Percentiles rank a stretch among this genome's conserved stretches.
These are phyloP conservation scores for Apaloderma vittatum DNA, from an alignment of 2,113 vertebrate genomes.

Conservation along the genomic window DNA sequence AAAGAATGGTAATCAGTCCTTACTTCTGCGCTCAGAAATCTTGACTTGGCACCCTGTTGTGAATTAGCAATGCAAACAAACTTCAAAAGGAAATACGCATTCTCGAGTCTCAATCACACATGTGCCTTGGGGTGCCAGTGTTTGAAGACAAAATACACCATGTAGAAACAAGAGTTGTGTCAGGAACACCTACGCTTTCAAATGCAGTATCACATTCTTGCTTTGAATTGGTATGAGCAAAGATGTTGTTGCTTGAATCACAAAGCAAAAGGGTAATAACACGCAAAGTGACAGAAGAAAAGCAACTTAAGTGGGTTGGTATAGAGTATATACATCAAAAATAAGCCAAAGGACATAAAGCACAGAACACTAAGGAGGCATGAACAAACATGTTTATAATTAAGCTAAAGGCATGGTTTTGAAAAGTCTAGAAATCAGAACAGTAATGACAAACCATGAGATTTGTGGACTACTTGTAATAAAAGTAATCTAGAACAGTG, in stretches of 20 bases:
- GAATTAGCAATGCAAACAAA: constrained; percentile 39
- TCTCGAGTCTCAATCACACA: background rate
- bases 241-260: background rate
- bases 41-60: constrained; percentile 1
- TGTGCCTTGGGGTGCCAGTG: background rate
- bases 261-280: background rate
- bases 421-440: background rate
- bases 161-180: background rate
- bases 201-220: background rate
- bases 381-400: background rate
- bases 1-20: background rate
- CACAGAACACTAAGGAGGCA: background rate
- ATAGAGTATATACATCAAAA: background rate
- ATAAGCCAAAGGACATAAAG: background rate
- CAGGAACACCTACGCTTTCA: background rate
- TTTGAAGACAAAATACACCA: constrained; percentile 26
- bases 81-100: constrained; percentile 31
- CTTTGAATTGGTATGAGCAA: background rate
- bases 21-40: constrained; percentile 1
- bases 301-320: background rate
- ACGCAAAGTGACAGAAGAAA: background rate
- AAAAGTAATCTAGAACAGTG: background rate
- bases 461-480: background rate
- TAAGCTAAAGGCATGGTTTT: background rate
- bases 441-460: background rate